Conservation (phyloP, 2,888 invertebrate genomes). For the Anthrax anthrax region DNA sequence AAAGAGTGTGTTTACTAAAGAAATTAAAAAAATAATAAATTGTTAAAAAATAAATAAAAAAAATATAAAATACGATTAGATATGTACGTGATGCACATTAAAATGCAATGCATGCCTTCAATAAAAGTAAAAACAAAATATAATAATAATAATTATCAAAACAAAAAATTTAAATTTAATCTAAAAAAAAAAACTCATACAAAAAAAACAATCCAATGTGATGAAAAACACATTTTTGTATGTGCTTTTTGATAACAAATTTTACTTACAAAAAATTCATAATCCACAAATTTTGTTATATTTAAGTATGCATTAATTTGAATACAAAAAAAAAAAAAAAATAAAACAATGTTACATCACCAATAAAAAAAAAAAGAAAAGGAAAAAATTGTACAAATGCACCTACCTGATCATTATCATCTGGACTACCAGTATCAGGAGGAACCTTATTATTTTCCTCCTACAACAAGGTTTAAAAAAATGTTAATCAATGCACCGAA, state of each 20-base stretch:
- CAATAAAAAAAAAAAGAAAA: background rate
- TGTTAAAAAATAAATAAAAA: background rate
- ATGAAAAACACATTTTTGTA: no score
- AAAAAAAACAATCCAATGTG: no score
- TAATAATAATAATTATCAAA: no score
- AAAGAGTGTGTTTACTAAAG: conserved; percentile 2
- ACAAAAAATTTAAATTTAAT: no score
- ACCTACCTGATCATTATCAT: conserved; percentile 56
- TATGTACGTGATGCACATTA: background rate
- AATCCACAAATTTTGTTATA: background rate
- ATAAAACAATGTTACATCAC: no score
- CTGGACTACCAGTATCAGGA: conserved; percentile 56
- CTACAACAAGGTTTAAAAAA: conserved; percentile 35
- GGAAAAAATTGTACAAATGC: background rate
- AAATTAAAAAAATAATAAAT: conserved; percentile 14
- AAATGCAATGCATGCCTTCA: no score
- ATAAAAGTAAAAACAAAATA: no score
- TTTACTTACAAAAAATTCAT: background rate
- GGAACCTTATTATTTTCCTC: conserved; percentile 44
- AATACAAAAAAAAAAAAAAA: background rate
- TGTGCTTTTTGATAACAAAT: background rate
- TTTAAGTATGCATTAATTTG: background rate
- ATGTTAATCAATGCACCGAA: conserved; percentile 5
- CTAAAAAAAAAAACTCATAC: no score
- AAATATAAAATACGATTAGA: background rate